phyloP scores from a whole-genome alignment of 1,140 invertebrate genomes.

The Drosophila sucinea region DNA sequence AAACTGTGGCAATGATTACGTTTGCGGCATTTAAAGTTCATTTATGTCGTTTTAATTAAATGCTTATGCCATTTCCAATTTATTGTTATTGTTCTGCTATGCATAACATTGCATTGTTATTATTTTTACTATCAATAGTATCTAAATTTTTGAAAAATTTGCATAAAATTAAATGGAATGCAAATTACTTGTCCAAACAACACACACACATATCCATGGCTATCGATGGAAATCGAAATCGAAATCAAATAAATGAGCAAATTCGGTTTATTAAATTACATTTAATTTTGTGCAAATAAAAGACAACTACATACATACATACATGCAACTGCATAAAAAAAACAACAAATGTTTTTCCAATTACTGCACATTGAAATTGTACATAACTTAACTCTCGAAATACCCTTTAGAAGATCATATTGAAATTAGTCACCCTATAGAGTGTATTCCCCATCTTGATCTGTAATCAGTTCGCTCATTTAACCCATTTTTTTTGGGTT shows the following conservation, averaged over 20 bases:
- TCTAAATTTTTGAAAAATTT: conserved; percentile 42
- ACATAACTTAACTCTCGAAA: background rate
- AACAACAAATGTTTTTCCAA: conserved; percentile 12
- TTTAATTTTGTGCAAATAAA: conserved; percentile 50
- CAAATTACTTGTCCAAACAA: conserved; percentile 60
- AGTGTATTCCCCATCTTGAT: no score
- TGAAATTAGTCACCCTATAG: background rate
- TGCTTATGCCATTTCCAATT: conserved; percentile 9
- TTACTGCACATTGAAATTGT: conserved; percentile 1
- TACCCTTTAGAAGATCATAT: background rate
- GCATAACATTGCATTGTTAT: conserved; percentile 34
- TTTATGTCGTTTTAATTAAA: conserved; percentile 66
- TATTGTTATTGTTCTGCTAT: conserved; percentile 10
- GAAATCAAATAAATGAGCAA: conserved; percentile 39
- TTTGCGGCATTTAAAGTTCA: conserved; percentile 33
- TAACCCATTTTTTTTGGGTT: no score
- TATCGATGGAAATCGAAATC: conserved; percentile 31
- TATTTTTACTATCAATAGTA: conserved; percentile 12
- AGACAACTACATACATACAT: conserved; percentile 8
- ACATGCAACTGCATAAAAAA: conserved; percentile 15
- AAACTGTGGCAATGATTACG: conserved; percentile 6
- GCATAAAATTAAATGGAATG: conserved; percentile 65
- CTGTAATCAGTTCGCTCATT: no score
- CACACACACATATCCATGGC: conserved; percentile 23
- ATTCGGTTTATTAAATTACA: conserved; percentile 65